Percentiles rank a stretch among this genome's conserved stretches.
Evolutionary conservation across 2,797 vertebrate species (phyloP).

Genomic region (Rhabdophis nuchalis): DNA sequence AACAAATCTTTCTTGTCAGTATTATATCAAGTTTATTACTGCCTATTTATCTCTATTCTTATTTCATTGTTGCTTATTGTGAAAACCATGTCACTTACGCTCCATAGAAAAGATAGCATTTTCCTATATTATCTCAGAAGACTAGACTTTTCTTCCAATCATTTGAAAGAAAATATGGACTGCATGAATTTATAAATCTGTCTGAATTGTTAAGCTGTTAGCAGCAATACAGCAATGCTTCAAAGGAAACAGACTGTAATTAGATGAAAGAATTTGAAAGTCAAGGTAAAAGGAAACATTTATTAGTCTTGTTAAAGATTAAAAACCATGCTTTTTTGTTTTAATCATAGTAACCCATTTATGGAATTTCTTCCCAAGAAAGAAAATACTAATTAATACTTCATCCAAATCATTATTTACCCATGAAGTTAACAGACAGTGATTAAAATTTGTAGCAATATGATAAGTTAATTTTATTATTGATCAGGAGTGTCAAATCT

Average conservation of each 20-base stretch:
- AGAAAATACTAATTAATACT: not conserved
- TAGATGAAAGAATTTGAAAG: not conserved
- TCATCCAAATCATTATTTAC: not conserved
- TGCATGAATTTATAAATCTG: conserved; percentile 4
- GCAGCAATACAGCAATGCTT: not conserved
- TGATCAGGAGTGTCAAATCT: not conserved
- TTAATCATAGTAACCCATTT: not conserved
- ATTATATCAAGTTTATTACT: conserved; percentile 25
- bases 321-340: not conserved
- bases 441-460: not conserved
- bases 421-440: not conserved
- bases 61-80: conserved; percentile 24
- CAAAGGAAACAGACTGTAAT: not conserved
- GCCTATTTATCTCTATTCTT: conserved; percentile 34
- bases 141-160: not conserved
- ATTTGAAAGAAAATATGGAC: not conserved
- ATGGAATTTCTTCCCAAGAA: not conserved
- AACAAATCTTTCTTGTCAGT: not conserved
- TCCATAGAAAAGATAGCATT: not conserved
- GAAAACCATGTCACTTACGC: conserved; percentile 12
- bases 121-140: not conserved
- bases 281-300: not conserved
- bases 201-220: not conserved
- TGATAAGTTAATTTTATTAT: not conserved
- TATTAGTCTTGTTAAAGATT: not conserved